phyloP scores from a whole-genome alignment of 2,113 vertebrate genomes.

The Agapornis roseicollis region DNA sequence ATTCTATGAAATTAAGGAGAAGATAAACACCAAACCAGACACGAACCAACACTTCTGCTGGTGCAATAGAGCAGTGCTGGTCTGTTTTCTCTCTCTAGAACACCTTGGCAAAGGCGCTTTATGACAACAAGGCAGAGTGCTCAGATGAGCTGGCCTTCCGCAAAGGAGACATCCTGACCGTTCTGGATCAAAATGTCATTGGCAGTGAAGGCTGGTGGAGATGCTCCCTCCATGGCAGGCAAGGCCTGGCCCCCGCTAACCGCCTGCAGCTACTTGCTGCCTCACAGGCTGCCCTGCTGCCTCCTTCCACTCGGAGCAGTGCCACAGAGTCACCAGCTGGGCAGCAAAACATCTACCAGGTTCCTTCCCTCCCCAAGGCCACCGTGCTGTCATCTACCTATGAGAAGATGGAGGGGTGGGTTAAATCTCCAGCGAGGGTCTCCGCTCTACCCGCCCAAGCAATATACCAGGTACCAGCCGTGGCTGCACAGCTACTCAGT shows the following conservation, averaged over 20 bases:
- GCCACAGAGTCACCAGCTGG: background rate
- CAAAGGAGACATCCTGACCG: constrained; percentile 85
- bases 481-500: constrained; percentile 60
- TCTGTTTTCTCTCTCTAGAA: constrained; percentile 68
- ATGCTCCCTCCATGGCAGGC: constrained; percentile 84
- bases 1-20: background rate
- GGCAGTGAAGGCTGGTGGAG: constrained; percentile 91
- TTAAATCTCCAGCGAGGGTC: constrained; percentile 57
- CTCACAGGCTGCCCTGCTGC: background rate
- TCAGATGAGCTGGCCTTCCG: constrained; percentile 89
- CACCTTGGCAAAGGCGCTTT: constrained; percentile 87
- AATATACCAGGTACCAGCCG: constrained; percentile 53
- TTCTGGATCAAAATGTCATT: constrained; percentile 78
- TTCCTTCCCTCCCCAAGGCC: constrained; percentile 45
- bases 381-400: constrained; percentile 43
- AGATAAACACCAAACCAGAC: background rate
- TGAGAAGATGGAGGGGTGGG: constrained; percentile 82
- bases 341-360: constrained; percentile 76
- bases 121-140: constrained; percentile 91
- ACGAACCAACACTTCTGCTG: accelerated
- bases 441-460: background rate
- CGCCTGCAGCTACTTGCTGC: constrained; percentile 80
- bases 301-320: background rate
- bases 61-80: accelerated
- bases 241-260: constrained; percentile 90